Base-by-base conservation (phyloP, 2,888 invertebrate genomes). In the Netelia melanura region DNA sequence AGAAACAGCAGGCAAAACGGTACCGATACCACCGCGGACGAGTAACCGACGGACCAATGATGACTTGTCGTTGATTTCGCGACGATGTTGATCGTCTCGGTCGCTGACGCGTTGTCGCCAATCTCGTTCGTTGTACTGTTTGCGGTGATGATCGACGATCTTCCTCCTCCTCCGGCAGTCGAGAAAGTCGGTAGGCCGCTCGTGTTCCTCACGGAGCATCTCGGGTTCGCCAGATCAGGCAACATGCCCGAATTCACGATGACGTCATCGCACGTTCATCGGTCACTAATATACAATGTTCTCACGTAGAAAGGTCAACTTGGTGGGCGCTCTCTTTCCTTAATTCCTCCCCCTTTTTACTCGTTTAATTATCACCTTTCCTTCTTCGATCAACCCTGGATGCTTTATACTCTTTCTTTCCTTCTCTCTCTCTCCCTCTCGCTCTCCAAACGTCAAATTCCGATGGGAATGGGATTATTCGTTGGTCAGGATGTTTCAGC, bases 171-270 rank as follows among this genome's bases (percentile, higher is more conserved):
- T 71, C 76, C 48, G 52, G 71, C 71, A 80, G 72, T 76, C 67
- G 79, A 72, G 62, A 71, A 77, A 76, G 78, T 83, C 65, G 79
- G 65, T 72, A 82, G 71, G 78, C 84, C 84, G 76, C 86, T 81
- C 85, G 77, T 74, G 74, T 87, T 81, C 85, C 86, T 85, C 87
- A 72, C 85, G 87, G 81, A 84, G 87, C 88, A 88, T 88, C 80
- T 86, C 88, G 84, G 71, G 62, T 80, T 83, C 83, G 86, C 83
- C 83, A 78, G 81, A 70, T 85, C 76, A 82, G 88, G 86, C 87
- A 85, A 88, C 88, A 87, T 88, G 83, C 85, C 88, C 86, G 84
- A 82, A 83, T 86, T 88, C 87, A 88, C 84, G 86, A 88, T 85
- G 79, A 85, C 85, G 85, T 87, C 88, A 87, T 87, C 80, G 84